Evolutionary conservation across 2,113 vertebrate species (phyloP), one percentile per base, ranked within the genome.

Genomic region (Dascyllus trimaculatus): DNA sequence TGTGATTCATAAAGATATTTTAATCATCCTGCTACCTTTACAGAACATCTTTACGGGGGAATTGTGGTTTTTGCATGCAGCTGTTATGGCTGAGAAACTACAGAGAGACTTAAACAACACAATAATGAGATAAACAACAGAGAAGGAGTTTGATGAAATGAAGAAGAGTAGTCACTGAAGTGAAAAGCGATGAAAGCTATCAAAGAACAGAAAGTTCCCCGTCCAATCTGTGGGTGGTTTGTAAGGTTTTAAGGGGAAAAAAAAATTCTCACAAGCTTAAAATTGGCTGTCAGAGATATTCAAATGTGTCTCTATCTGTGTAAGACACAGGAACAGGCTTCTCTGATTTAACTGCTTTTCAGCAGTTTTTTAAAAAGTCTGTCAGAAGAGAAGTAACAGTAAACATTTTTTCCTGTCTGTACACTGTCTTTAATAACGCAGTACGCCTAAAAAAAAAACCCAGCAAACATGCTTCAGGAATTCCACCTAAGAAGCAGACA

Each of bases 241-340:
- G 15, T 46, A 26, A 57, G 57, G 13, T 51, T 32, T 81, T 53
- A 17, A 7, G 5, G 5, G 9, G 8, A 6, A 35, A 35, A 10
- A 35, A 35, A 7, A 35, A 9, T 35, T 35, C 32, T 56, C 57
- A n/a, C 56, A 8, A 14, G 21, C 19, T 29, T n/a, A 52, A 65
- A 81, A 72, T 74, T 84, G 54, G 54, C 79, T 71, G 68, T 77
- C 76, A 73, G 65, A 82, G 64, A 40, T 32, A 68, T 87, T 82
- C 70, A 72, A 74, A 81, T 61, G 17, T 57, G 62, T 71, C 74
- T 13, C n/a, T 81, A 63, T 89, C 58, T 80, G 59, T 74, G 22
- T 52, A 40, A 79, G 87, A 73, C 72, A 53, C 52, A 49, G 49
- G 19, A 71, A 67, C 59, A 75, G 52, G 58, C 54, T 17, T 58